A percentile compares a stretch with the other conserved stretches of the same genome.
phyloP scores from a whole-genome alignment of 2,113 vertebrate species.

The Tretioscincus oriximinensis region DNA sequence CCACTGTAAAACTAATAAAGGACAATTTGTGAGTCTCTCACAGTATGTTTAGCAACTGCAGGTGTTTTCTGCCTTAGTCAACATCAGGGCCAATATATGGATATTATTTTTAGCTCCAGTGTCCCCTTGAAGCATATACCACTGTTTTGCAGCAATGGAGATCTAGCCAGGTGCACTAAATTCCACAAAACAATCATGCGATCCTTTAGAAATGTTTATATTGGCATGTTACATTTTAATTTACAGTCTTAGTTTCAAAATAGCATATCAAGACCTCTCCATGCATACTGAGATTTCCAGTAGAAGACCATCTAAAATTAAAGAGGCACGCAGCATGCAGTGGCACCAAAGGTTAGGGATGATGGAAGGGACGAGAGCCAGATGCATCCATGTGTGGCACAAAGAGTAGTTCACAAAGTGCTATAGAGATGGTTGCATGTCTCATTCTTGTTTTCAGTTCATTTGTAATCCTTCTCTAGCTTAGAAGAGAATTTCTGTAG shows the following conservation, averaged over 20 bases:
- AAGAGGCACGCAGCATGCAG: not conserved
- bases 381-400: too few relatives aligned
- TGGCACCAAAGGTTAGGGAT: not conserved
- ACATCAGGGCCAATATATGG: not conserved
- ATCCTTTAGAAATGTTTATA: slow-evolving; percentile 3
- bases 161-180: not conserved
- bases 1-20: slow-evolving; percentile 3
- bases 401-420: too few relatives aligned
- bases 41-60: not conserved
- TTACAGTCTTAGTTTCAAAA: slow-evolving; percentile 2
- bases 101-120: not conserved
- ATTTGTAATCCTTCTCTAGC: too few relatives aligned
- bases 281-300: not conserved
- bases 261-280: not conserved
- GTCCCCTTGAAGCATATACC: not conserved
- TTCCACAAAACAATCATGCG: not conserved
- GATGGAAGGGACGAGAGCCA: not conserved
- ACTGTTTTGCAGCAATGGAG: not conserved
- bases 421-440: too few relatives aligned
- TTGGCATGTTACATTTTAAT: not conserved
- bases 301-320: not conserved
- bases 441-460: too few relatives aligned
- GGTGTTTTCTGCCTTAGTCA: not conserved
- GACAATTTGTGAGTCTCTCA: slow-evolving; percentile 20
- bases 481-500: too few relatives aligned